Percentiles rank a stretch among this genome's conserved stretches.
Conservation (phyloP, 2,113 vertebrate species). For the Microtus pennsylvanicus region DNA sequence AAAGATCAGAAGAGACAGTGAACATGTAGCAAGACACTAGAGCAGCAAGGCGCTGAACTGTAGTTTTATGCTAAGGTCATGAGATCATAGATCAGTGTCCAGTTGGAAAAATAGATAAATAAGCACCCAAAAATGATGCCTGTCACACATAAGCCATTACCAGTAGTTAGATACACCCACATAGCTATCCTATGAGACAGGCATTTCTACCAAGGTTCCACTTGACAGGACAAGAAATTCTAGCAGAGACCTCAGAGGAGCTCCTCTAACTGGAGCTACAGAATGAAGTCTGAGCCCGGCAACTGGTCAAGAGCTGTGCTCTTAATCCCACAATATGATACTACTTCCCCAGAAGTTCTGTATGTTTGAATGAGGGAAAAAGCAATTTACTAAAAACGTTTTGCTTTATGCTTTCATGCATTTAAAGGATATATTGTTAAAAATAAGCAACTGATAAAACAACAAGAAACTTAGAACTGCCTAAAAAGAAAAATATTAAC, state of each 20-base stretch:
- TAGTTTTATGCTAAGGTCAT: neutral
- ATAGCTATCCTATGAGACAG: neutral
- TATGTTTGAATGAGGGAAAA: neutral
- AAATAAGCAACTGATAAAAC: neutral
- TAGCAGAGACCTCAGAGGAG: neutral
- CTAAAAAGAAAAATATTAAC: conserved; percentile 1
- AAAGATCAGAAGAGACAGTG: neutral
- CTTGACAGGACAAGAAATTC: conserved; percentile 15
- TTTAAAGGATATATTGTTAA: conserved; percentile 55
- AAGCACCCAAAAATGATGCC: neutral
- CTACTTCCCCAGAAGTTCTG: neutral
- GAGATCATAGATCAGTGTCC: neutral
- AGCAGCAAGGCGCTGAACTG: neutral
- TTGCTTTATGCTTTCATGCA: neutral
- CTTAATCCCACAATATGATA: neutral
- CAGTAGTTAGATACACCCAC: neutral
- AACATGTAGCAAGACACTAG: neutral
- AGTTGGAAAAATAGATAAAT: conserved; percentile 34
- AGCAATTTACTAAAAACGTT: conserved; percentile 47
- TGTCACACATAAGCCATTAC: neutral
- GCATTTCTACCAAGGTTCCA: neutral
- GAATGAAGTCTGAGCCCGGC: neutral
- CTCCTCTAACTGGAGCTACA: neutral
- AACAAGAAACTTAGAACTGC: neutral
- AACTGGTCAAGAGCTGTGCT: conserved; percentile 2